These are phyloP conservation scores for Drosophila engyochracea DNA, from an alignment of 2,888 invertebrate genomes.

Conservation along the genomic window DNA sequence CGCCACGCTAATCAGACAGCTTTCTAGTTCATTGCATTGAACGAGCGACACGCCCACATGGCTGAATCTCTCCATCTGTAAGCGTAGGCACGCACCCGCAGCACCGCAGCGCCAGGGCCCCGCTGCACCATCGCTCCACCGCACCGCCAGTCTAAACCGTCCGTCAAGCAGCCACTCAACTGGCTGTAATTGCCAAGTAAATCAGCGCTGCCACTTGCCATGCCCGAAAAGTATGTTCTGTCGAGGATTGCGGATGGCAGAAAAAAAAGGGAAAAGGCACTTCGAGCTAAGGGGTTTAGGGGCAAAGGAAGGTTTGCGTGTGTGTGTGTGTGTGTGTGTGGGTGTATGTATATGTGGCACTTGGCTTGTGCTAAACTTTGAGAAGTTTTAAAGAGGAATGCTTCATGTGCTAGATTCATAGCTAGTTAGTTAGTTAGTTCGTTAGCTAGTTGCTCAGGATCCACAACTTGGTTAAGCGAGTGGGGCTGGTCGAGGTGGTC, in stretches of 20 bases:
- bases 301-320: not conserved
- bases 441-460: slow-evolving; percentile 48
- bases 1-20: slow-evolving; percentile 77
- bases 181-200: slow-evolving; percentile 77
- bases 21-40: slow-evolving; percentile 78
- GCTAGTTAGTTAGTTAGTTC: slow-evolving; percentile 74
- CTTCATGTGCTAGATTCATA: slow-evolving; percentile 78
- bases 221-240: slow-evolving; percentile 70
- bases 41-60: slow-evolving; percentile 55
- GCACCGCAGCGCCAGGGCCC: not conserved
- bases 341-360: not conserved
- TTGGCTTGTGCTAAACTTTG: slow-evolving; percentile 60
- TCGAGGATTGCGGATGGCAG: slow-evolving; percentile 4
- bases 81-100: slow-evolving; percentile 11
- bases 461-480: slow-evolving; percentile 11
- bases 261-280: not conserved
- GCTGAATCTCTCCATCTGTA: slow-evolving; percentile 24
- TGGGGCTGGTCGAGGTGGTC: not conserved
- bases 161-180: slow-evolving; percentile 68
- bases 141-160: slow-evolving; percentile 32
- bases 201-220: slow-evolving; percentile 79
- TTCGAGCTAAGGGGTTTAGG: not conserved
- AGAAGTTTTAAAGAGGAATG: slow-evolving; percentile 77
- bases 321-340: not conserved
- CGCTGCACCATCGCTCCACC: not conserved